phyloP scores from a whole-genome alignment of 2,888 invertebrate species.

The Nycteola revayana region DNA sequence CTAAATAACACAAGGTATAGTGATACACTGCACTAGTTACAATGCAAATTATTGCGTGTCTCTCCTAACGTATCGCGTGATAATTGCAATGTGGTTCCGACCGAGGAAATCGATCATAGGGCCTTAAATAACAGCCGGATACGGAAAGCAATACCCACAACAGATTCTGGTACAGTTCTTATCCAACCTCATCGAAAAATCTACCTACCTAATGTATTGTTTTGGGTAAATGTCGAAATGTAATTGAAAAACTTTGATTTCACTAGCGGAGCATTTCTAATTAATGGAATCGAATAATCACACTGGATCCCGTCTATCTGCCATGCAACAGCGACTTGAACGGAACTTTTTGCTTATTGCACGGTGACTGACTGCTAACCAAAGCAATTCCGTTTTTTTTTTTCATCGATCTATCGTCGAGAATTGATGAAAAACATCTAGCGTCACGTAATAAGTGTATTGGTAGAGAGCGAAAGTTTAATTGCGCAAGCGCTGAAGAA shows the following conservation, averaged over 20 bases:
- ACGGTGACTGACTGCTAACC: conserved; percentile 52
- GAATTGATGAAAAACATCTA: conserved; percentile 48
- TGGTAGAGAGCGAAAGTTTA: conserved; percentile 63
- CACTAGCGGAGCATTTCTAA: conserved; percentile 12
- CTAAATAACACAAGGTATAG: too few relatives aligned
- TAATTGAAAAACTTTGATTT: conserved; percentile 12
- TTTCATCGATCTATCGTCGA: conserved; percentile 41
- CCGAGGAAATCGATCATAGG: conserved; percentile 21
- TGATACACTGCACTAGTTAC: too few relatives aligned
- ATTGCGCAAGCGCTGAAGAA: conserved; percentile 47
- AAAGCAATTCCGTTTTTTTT: conserved; percentile 45
- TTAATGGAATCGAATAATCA: too few relatives aligned
- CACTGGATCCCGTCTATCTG: conserved; percentile 18
- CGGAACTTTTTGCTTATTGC: conserved; percentile 49
- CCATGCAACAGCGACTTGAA: conserved; percentile 45
- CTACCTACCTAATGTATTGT: conserved; percentile 7
- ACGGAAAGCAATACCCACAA: conserved; percentile 23
- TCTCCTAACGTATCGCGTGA: conserved; percentile 17
- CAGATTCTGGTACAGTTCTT: conserved; percentile 10
- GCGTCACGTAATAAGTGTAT: conserved; percentile 64
- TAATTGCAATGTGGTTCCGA: conserved; percentile 22
- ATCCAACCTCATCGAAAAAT: conserved; percentile 10
- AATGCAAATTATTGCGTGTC: conserved; percentile 25
- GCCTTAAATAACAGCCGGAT: conserved; percentile 21
- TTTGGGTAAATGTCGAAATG: conserved; percentile 2